Evolutionary conservation across 30 jellyfish, hydroid and myxozoan genomes (phyloP), one percentile per base, ranked within the genome.

Genomic region (Catostylus mosaicus): DNA sequence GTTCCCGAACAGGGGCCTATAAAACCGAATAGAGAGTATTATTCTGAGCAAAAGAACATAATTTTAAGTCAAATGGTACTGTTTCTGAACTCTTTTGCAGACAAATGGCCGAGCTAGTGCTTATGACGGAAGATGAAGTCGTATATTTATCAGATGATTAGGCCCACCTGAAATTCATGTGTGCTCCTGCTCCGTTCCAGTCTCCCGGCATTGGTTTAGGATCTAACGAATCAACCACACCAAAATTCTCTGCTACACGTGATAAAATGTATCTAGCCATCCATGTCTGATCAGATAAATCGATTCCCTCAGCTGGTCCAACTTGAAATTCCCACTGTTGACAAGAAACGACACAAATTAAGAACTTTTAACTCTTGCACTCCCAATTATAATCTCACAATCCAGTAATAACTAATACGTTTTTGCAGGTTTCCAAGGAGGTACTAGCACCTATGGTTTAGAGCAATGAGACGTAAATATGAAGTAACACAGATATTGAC

Each of bases 101-200:
- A n/a, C n/a, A n/a, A n/a, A n/a, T n/a, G n/a, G n/a, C n/a, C n/a
- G n/a, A n/a, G n/a, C n/a, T n/a, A n/a, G n/a, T n/a, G n/a, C n/a
- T n/a, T n/a, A n/a, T n/a, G n/a, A n/a, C n/a, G n/a, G n/a, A n/a
- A n/a, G n/a, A n/a, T n/a, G n/a, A n/a, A n/a, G n/a, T n/a, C n/a
- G n/a, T n/a, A n/a, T n/a, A n/a, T n/a, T n/a, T n/a, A n/a, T n/a
- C n/a, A n/a, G n/a, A n/a, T n/a, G n/a, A 6, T 7, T 19, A 59
- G 71, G 11, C 40, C 23, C 67, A 83, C 98, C 98, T 93, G 88
- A 62, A 93, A 81, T 93, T 93, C 69, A 88, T 38, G 75, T 93
- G 98, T 30, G 97, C 93, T 0, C 98, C 98, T 30, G 98, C 98
- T 18, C 98, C 98, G 47, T 93, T 93, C 98, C 98, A 93, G 72